A percentile compares a stretch with the other conserved stretches of the same genome.
Evolutionary conservation across 2,797 vertebrate genomes (phyloP).

Genomic region (Poecilia wingei): DNA sequence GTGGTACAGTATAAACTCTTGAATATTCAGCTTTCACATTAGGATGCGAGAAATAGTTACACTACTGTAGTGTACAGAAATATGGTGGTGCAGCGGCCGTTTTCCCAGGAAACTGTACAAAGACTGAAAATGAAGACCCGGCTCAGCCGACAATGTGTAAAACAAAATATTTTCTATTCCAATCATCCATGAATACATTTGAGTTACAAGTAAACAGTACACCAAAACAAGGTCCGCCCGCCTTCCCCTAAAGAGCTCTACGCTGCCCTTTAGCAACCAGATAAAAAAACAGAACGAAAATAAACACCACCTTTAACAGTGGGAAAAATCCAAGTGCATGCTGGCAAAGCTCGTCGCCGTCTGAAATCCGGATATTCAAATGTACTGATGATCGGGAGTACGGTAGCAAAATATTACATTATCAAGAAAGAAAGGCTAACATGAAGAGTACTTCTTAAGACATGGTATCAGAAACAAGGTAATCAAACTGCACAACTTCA

Average conservation of each 20-base stretch:
- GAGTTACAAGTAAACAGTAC: constrained; percentile 74
- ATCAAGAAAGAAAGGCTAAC: constrained; percentile 78
- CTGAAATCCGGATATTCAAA: constrained; percentile 81
- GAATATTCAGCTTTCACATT: not conserved
- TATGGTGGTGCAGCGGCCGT: not conserved
- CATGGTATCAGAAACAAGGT: constrained; percentile 77
- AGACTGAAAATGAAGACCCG: constrained; percentile 31
- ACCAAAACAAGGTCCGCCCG: constrained; percentile 69
- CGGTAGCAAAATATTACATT: constrained; percentile 85
- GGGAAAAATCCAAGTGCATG: constrained; percentile 80
- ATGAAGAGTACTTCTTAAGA: constrained; percentile 76
- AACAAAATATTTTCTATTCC: constrained; percentile 76
- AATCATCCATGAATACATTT: constrained; percentile 73
- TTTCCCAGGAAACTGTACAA: not conserved
- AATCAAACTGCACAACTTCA: constrained; percentile 74
- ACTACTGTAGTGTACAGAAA: not conserved
- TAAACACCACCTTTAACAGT: constrained; percentile 64
- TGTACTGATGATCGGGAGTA: constrained; percentile 79
- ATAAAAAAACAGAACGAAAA: constrained; percentile 38
- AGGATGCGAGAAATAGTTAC: not conserved
- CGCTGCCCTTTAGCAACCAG: constrained; percentile 59
- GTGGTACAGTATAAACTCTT: not conserved
- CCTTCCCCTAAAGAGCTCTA: constrained; percentile 61
- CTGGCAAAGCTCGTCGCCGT: constrained; percentile 78
- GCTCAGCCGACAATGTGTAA: constrained; percentile 62